Conservation (phyloP, 2,113 vertebrate species). For the Limnothrissa miodon region DNA sequence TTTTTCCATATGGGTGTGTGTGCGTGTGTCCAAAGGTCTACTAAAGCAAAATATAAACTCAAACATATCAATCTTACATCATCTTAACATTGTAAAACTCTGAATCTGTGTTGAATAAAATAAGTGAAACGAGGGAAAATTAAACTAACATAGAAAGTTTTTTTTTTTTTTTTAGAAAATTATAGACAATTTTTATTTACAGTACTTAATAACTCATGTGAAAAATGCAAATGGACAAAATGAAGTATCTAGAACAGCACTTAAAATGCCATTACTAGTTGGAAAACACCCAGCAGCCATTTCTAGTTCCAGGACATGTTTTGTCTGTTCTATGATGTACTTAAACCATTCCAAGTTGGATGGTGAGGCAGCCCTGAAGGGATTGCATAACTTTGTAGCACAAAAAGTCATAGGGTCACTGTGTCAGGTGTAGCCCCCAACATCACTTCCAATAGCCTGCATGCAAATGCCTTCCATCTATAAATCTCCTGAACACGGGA, state of each 20-base stretch:
- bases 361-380: neutral
- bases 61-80: neutral
- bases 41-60: neutral
- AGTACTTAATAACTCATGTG: neutral
- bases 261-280: neutral
- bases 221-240: too few species aligned
- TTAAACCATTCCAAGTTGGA: slow-evolving; percentile 13
- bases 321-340: neutral
- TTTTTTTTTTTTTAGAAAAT: too few species aligned
- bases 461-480: neutral
- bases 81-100: too few species aligned
- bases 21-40: neutral
- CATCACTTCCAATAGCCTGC: slow-evolving; percentile 28
- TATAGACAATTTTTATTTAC: too few species aligned
- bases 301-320: neutral
- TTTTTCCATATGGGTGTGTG: neutral
- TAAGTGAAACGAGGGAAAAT: too few species aligned
- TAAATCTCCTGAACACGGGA: neutral
- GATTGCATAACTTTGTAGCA: slow-evolving; percentile 43
- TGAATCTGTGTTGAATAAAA: too few species aligned
- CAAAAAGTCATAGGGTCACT: slow-evolving; percentile 50
- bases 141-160: too few species aligned
- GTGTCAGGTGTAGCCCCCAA: slow-evolving; percentile 46
- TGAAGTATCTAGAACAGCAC: too few species aligned
- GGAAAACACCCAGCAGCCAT: neutral